These are phyloP conservation scores for Aplocera efformata DNA, from an alignment of 2,888 invertebrate genomes.

Conservation along the genomic window DNA sequence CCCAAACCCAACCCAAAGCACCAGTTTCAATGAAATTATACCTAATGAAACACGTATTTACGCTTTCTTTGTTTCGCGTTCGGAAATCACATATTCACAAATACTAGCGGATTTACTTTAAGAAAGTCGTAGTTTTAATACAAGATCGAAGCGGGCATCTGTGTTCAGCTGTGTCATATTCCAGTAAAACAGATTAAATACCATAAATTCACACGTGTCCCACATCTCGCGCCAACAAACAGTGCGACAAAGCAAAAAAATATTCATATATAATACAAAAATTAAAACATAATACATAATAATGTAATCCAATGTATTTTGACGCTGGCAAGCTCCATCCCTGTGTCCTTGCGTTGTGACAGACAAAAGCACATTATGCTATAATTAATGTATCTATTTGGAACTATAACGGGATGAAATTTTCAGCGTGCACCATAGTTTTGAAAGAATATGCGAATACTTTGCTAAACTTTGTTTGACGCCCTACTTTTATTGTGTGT, in stretches of 20 bases:
- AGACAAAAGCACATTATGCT: conserved; percentile 48
- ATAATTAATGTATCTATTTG: conserved; percentile 40
- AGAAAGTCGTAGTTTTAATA: no score
- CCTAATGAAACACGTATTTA: no score
- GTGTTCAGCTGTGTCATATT: conserved; percentile 12
- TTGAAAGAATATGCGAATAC: no score
- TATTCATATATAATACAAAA: conserved; percentile 2
- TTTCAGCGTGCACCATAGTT: no score
- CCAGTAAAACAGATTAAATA: neutral
- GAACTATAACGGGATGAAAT: conserved; percentile 26
- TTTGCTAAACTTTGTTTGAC: no score
- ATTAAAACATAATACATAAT: conserved; percentile 11
- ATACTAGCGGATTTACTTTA: no score
- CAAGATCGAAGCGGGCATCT: neutral
- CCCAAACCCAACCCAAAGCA: no score
- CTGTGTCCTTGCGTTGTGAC: conserved; percentile 47
- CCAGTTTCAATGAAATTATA: no score
- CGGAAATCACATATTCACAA: no score
- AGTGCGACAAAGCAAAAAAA: conserved; percentile 11
- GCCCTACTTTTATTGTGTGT: no score
- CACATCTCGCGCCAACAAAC: conserved; percentile 8
- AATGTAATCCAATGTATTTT: neutral
- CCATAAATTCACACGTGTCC: conserved; percentile 3
- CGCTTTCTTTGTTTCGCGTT: no score
- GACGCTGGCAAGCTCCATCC: conserved; percentile 70